Percentiles rank a stretch among this genome's conserved stretches.
phyloP scores from a whole-genome alignment of 1,140 invertebrate genomes.

The Drosophila bocqueti region DNA sequence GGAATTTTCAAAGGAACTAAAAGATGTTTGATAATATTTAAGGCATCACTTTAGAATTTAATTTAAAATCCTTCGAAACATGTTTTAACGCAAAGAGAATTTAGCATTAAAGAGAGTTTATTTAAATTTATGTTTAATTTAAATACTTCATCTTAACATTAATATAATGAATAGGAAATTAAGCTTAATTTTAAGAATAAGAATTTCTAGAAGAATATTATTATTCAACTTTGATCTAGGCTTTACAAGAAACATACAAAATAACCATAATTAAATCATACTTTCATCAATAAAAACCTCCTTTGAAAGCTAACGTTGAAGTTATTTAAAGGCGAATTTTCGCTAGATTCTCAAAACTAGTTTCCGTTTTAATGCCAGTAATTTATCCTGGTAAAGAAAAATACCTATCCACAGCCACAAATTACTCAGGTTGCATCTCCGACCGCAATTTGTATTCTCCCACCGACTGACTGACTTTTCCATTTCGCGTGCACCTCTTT shows the following conservation, averaged over 20 bases:
- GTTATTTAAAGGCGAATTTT: not conserved
- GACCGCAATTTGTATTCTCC: constrained; percentile 32
- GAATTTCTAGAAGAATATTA: no score
- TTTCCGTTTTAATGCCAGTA: not conserved
- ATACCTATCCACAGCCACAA: not conserved
- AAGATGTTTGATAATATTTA: not conserved
- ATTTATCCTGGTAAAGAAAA: not conserved
- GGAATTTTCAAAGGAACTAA: not conserved
- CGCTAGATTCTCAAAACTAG: not conserved
- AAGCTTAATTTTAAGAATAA: no score
- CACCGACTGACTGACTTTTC: constrained; percentile 48
- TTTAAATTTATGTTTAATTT: not conserved
- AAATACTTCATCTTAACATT: no score
- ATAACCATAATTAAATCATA: not conserved
- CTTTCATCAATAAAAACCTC: not conserved
- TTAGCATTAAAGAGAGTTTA: not conserved
- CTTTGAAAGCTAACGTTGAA: not conserved
- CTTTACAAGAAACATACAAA: not conserved
- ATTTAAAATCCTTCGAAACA: not conserved
- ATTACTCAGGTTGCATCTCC: constrained; percentile 9
- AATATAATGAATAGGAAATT: no score
- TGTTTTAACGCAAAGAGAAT: no score
- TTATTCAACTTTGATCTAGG: no score
- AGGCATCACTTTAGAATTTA: not conserved
- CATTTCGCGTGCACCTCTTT: constrained; percentile 1